Percentiles rank a stretch among this genome's conserved stretches.
Conservation (phyloP, 2,797 vertebrate genomes). For the Gila robusta region DNA sequence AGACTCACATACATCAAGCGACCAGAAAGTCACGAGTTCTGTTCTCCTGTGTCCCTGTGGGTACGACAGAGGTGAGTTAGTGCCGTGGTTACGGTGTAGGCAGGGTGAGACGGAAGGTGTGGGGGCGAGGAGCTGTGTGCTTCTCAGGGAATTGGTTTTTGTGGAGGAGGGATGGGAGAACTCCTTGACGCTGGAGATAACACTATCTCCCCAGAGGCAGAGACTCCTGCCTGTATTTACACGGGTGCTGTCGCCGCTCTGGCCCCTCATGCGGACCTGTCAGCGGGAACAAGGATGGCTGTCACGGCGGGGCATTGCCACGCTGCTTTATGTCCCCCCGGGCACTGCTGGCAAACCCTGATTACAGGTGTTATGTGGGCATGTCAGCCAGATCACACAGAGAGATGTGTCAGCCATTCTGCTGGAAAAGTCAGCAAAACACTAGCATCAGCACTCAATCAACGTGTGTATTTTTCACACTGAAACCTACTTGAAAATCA, state of each 20-base stretch:
- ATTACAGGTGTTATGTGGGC: slow-evolving; percentile 79
- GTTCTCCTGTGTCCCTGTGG: slow-evolving; percentile 1
- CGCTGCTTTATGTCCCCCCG: slow-evolving; percentile 76
- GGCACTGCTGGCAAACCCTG: slow-evolving; percentile 75
- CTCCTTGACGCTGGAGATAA: slow-evolving; percentile 78
- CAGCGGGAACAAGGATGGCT: slow-evolving; percentile 75
- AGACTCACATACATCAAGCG: slow-evolving; percentile 9
- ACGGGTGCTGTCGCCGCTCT: slow-evolving; percentile 66
- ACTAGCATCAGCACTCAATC: slow-evolving; percentile 21
- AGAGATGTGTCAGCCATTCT: slow-evolving; percentile 48
- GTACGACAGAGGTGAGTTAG: slow-evolving; percentile 52
- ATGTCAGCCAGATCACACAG: slow-evolving; percentile 64
- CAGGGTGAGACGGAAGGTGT: slow-evolving; percentile 16
- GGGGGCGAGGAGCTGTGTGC: slow-evolving; percentile 37
- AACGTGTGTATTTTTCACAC: not conserved
- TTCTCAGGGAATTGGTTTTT: slow-evolving; percentile 54
- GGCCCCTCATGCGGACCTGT: slow-evolving; percentile 78
- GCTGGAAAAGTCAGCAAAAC: slow-evolving; percentile 31
- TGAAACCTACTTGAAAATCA: not conserved
- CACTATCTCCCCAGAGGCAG: slow-evolving; percentile 84
- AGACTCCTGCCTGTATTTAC: slow-evolving; percentile 74
- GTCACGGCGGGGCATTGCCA: slow-evolving; percentile 69
- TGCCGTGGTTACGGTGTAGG: slow-evolving; percentile 42
- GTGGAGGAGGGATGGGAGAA: slow-evolving; percentile 59
- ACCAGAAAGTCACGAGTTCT: not conserved